Percentiles rank a stretch among this genome's conserved stretches.
phyloP scores from a whole-genome alignment of 2,888 invertebrate genomes.

The Ophioninae sp. region DNA sequence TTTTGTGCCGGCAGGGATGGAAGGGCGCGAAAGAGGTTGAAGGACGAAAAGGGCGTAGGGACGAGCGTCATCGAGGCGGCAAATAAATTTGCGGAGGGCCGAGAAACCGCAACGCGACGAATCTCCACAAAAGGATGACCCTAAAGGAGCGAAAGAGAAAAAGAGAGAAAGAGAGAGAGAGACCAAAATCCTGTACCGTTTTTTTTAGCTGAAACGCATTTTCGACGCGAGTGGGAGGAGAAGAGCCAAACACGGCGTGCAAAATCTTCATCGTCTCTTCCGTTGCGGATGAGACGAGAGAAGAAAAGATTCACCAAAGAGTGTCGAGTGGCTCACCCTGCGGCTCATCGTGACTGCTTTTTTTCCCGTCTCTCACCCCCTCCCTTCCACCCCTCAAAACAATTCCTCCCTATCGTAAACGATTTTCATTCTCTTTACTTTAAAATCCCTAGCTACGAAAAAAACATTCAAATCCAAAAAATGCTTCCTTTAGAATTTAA shows the following conservation, averaged over 20 bases:
- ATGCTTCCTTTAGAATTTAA: too few relatives aligned
- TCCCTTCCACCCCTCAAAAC: background rate
- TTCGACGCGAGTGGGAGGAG: conserved; percentile 43
- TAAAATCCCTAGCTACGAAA: background rate
- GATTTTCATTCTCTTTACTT: background rate
- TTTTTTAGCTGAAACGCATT: conserved; percentile 40
- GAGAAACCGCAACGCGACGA: conserved; percentile 66
- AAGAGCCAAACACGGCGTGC: conserved; percentile 56
- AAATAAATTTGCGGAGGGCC: conserved; percentile 64
- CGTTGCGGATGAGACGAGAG: conserved; percentile 37
- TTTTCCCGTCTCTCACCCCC: conserved; percentile 8
- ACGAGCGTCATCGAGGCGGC: conserved; percentile 61
- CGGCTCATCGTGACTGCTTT: conserved; percentile 43
- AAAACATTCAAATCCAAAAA: background rate
- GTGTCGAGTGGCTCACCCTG: conserved; percentile 21
- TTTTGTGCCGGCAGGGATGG: conserved; percentile 20
- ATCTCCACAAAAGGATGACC: conserved; percentile 48
- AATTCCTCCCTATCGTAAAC: background rate
- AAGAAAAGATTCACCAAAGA: conserved; percentile 33
- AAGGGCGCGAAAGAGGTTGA: conserved; percentile 45
- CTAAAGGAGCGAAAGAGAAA: conserved; percentile 1
- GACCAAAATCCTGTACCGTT: conserved; percentile 10
- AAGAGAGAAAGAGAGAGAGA: conserved; percentile 18
- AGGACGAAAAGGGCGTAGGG: conserved; percentile 28
- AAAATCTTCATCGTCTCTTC: conserved; percentile 61